A percentile compares a stretch with the other conserved stretches of the same genome.
Evolutionary conservation across 92 coral and sea anemone species (phyloP).

Genomic region (Zoanthus sansibaricus): DNA sequence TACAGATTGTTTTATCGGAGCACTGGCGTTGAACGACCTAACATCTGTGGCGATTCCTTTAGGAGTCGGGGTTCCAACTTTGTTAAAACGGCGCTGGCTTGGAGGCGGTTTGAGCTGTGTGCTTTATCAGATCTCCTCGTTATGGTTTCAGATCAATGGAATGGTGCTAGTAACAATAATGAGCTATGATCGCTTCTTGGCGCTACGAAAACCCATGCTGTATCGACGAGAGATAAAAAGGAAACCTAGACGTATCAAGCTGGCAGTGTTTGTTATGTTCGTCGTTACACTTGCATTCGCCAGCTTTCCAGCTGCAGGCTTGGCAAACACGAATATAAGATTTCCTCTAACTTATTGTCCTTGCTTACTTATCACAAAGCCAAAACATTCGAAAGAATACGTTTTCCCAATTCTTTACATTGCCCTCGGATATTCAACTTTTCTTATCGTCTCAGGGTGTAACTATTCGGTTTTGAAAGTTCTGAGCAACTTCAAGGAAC

Average conservation of each 20-base stretch:
- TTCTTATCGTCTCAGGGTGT: conserved; percentile 60
- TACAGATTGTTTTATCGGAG: conserved; percentile 72
- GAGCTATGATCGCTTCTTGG: conserved; percentile 74
- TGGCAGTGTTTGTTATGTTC: conserved; percentile 47
- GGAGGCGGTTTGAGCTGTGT: conserved; percentile 64
- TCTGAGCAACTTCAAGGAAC: conserved; percentile 55
- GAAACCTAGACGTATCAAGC: conserved; percentile 51
- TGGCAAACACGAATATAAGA: conserved; percentile 62
- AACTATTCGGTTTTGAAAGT: conserved; percentile 61
- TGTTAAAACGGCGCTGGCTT: conserved; percentile 62
- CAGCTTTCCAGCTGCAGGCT: conserved; percentile 65
- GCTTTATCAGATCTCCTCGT: conserved; percentile 67
- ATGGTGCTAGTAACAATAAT: conserved; percentile 73
- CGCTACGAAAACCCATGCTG: conserved; percentile 61
- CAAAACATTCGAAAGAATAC: conserved; percentile 43
- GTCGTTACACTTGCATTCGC: conserved; percentile 50
- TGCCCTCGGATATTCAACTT: conserved; percentile 69
- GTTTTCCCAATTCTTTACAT: conserved; percentile 56
- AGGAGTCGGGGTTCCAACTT: conserved; percentile 68
- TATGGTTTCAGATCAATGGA: conserved; percentile 75
- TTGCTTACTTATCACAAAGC: conserved; percentile 65
- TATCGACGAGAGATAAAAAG: conserved; percentile 59
- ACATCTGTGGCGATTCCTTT: conserved; percentile 71
- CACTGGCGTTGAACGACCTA: conserved; percentile 70
- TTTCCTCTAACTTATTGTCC: conserved; percentile 70